phyloP scores from a whole-genome alignment of 1,140 invertebrate genomes.

The Saxidomus purpurata region DNA sequence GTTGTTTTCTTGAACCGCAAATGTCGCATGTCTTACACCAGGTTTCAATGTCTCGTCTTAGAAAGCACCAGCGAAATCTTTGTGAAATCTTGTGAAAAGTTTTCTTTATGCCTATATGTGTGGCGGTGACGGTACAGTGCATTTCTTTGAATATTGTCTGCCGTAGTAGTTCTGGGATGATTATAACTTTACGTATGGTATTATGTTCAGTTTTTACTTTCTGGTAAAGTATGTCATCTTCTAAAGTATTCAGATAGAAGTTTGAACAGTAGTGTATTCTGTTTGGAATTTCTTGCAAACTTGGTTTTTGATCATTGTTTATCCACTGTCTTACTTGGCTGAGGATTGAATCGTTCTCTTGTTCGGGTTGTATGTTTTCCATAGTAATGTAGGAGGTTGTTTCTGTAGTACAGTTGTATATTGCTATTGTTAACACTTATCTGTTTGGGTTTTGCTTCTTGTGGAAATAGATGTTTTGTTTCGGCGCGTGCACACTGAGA shows the following conservation, averaged over 20 bases:
- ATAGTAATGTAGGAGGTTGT: no score
- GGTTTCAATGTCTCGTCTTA: slow-evolving; percentile 18
- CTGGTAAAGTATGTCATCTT: neutral
- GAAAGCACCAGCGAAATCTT: slow-evolving; percentile 19
- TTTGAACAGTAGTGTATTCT: slow-evolving; percentile 38
- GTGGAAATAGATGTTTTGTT: neutral
- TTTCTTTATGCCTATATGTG: slow-evolving; percentile 36
- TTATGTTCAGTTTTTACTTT: slow-evolving; percentile 1
- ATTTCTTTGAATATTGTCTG: slow-evolving; percentile 4
- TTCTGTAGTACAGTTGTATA: neutral
- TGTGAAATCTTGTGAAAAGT: neutral
- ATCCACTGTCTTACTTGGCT: neutral
- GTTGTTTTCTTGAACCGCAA: neutral
- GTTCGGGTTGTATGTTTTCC: neutral
- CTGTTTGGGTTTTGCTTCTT: no score
- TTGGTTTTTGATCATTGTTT: neutral
- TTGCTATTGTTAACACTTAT: neutral
- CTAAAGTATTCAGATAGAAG: slow-evolving; percentile 6
- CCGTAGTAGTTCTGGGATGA: neutral
- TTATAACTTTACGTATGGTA: neutral
- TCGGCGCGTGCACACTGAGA: neutral
- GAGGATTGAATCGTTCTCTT: slow-evolving; percentile 1
- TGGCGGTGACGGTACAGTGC: neutral
- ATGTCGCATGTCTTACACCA: slow-evolving; percentile 12
- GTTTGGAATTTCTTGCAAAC: slow-evolving; percentile 8